phyloP scores from a whole-genome alignment of 1,140 invertebrate species.

The Doryteuthis pealeii region DNA sequence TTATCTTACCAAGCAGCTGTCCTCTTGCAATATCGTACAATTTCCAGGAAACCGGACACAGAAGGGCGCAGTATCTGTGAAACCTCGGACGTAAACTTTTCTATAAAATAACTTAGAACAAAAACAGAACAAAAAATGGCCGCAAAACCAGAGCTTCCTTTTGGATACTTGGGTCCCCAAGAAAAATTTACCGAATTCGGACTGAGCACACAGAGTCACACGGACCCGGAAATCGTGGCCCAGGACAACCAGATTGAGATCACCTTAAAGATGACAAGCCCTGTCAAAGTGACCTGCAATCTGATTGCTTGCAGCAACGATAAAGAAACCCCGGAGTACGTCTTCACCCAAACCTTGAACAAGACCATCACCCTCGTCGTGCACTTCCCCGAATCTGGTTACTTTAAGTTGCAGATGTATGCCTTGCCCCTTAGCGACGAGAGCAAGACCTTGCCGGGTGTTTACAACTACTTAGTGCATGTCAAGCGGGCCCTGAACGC shows the following conservation, averaged over 20 bases:
- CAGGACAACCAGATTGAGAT: slow-evolving; percentile 34
- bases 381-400: slow-evolving; percentile 43
- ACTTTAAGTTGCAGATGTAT: slow-evolving; percentile 56
- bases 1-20: too few relatives aligned
- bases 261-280: slow-evolving; percentile 32
- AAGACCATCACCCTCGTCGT: slow-evolving; percentile 34
- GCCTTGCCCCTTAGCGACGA: slow-evolving; percentile 41
- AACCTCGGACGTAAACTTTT: too few relatives aligned
- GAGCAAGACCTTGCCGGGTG: slow-evolving; percentile 52
- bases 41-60: too few relatives aligned
- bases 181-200: slow-evolving; percentile 39
- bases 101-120: too few relatives aligned
- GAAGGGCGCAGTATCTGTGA: too few relatives aligned
- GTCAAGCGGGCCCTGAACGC: slow-evolving; percentile 22
- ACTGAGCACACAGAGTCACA: slow-evolving; percentile 20
- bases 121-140: slow-evolving; percentile 13
- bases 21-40: too few relatives aligned
- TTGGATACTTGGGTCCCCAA: slow-evolving; percentile 50
- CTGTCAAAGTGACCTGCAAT: slow-evolving; percentile 45
- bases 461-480: slow-evolving; percentile 55
- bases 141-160: slow-evolving; percentile 40
- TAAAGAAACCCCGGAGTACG: slow-evolving; percentile 39
- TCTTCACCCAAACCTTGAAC: slow-evolving; percentile 43
- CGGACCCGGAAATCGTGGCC: slow-evolving; percentile 11
- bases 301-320: slow-evolving; percentile 34